Evolutionary conservation across 2,888 invertebrate genomes (phyloP), one percentile per base, ranked within the genome.

Genomic region (Lasiommata megera): DNA sequence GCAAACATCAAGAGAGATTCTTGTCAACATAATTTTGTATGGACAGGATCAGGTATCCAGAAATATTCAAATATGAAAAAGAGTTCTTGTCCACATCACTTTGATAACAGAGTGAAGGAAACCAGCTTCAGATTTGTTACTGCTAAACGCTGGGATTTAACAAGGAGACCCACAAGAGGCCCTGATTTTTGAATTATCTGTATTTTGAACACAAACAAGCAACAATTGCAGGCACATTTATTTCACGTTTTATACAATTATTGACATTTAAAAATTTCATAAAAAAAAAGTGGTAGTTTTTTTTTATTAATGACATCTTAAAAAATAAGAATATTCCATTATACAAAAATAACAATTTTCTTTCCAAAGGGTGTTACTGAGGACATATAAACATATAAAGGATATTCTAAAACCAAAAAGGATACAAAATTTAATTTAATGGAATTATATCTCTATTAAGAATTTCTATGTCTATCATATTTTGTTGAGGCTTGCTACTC

Each of bases 71-170:
- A 16, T 14, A 40, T 36, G 16, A 16, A 38, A 43, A 43, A 37
- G 43, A 17, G 37, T 34, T 36, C 16, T 34, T 38, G 37, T 37
- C 53, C 28, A 23, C 11, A 51, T 40, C n/a, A 47, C 8, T 9
- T 28, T 28, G 28, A 57, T 17, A 14, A 46, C 28, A 56, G 44
- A 6, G 40, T 43, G 46, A 46, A 9, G 9, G 43, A 62, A 28
- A 14, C 9, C 28, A 34, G 29, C 16, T 40, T 43, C 43, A 55
- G 47, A 54, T 56, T 34, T 56, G 47, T 69, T 59, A 69, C 69
- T 52, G 73, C 72, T 36, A 80, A 75, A 61, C 72, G 80, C 38
- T 88, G 88, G 88, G 77, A 85, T 28, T 53, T 88, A 51, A 72
- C 80, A 9, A 72, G 69, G 54, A 70, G 73, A 54, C 76, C 76